Evolutionary conservation across 2,797 vertebrate genomes (phyloP).

Genomic region (Dipus sagitta): DNA sequence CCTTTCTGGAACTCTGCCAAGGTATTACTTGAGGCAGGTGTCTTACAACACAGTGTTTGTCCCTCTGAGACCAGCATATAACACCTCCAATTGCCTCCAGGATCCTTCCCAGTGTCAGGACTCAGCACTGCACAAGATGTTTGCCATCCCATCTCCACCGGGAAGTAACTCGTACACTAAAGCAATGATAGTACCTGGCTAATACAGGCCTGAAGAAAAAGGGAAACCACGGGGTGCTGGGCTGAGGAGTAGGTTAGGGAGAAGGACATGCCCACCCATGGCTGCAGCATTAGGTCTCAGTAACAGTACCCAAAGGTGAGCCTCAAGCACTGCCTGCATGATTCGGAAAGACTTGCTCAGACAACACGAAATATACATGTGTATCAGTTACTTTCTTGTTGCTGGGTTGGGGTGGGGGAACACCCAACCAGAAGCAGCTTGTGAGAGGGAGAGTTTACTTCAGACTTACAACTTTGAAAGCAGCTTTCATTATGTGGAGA

Average conservation of each 20-base stretch:
- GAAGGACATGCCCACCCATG: not conserved
- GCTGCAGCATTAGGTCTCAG: not conserved
- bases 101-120: not conserved
- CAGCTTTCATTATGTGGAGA: no score
- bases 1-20: not conserved
- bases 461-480: no score
- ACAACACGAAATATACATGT: no score
- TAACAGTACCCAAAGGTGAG: not conserved
- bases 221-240: not conserved
- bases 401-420: no score
- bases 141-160: not conserved
- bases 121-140: not conserved
- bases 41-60: not conserved
- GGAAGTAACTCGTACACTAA: not conserved
- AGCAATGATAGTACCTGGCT: not conserved
- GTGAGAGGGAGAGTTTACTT: no score
- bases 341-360: not conserved
- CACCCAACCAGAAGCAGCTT: no score
- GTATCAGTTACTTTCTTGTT: no score
- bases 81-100: not conserved
- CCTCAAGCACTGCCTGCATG: not conserved
- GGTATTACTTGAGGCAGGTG: not conserved
- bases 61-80: not conserved
- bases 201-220: not conserved
- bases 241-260: not conserved